Base-by-base conservation (phyloP, 2,113 vertebrate genomes). In the Pao palembangensis region DNA sequence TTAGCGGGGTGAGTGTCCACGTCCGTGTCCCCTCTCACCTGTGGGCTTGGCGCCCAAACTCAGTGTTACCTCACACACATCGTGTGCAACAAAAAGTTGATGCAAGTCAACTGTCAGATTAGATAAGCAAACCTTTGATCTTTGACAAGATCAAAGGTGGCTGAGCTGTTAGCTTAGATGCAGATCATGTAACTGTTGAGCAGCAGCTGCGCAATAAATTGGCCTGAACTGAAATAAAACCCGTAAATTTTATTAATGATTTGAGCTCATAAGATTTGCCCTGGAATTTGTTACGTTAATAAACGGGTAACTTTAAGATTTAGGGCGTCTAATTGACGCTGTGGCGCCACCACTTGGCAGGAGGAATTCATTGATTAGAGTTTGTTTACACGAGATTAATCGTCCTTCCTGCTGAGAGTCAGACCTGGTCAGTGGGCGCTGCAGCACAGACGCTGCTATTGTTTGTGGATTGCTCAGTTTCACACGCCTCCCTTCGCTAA, bases 1-100 rank as follows among this genome's bases (percentile, higher is more conserved):
- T 55, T 98, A 14, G 95, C 95, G 2, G 95, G 96, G 96, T 99
- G 86, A 90, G 93, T 58, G 38, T 15, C 6, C 7, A 3, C 20
- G 16, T 1, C 12, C 15, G 4, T 8, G n/a, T n/a, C n/a, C 16
- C 11, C 43, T 44, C 46, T 53, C 28, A 17, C 47, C 11, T 49
- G n/a, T 6, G 28, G 28, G 28, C 6, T 31, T 6, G 28, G 1
- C 8, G 28, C 28, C 3, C 25, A 28, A 28, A 31, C 28, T 31
- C 28, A 5, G 28, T 8, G 28, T 31, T 31, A 31, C 5, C 28
- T 31, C 8, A 5, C 28, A 31, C 28, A 31, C 21, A 23, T 23
- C 21, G 2, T 23, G 21, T 3, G 21, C 21, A 23, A 23, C 21
- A 23, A 31, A 8, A 31, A 8, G 28, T 7, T 31, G 28, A 31